Evolutionary conservation across 2,113 vertebrate genomes (phyloP).

Genomic region (Percopsis transmontana): DNA sequence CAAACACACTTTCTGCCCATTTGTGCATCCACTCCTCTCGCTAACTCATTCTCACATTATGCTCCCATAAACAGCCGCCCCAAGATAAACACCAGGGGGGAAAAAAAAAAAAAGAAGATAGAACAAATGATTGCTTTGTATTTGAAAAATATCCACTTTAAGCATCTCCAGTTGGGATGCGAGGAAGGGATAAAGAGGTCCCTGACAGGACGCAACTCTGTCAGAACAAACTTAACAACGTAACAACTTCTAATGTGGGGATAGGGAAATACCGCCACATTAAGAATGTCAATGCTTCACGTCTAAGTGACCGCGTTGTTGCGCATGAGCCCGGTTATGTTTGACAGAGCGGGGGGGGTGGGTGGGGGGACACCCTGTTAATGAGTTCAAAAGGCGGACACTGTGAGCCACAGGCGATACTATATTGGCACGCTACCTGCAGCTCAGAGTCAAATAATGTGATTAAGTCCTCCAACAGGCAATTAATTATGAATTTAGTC

Average conservation of each 20-base stretch:
- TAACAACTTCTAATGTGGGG: slow-evolving; percentile 42
- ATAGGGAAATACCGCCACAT: too few relatives aligned
- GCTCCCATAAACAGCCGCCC: slow-evolving; percentile 37
- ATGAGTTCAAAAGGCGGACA: slow-evolving; percentile 58
- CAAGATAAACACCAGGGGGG: background rate
- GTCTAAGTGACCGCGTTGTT: too few relatives aligned
- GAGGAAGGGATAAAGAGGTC: slow-evolving; percentile 28
- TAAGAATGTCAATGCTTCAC: background rate
- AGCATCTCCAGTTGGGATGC: background rate
- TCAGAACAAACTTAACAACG: slow-evolving; percentile 53
- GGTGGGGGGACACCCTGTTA: slow-evolving; percentile 50
- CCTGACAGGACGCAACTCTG: slow-evolving; percentile 65
- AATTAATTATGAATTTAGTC: slow-evolving; percentile 78
- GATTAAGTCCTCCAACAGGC: slow-evolving; percentile 72
- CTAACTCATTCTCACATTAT: too few relatives aligned
- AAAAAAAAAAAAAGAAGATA: slow-evolving; percentile 42
- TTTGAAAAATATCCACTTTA: slow-evolving; percentile 1
- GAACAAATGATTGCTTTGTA: slow-evolving; percentile 30
- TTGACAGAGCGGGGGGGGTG: background rate
- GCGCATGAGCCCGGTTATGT: background rate
- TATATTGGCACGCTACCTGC: slow-evolving; percentile 64
- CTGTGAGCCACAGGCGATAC: slow-evolving; percentile 62
- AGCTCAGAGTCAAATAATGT: slow-evolving; percentile 67
- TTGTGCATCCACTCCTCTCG: slow-evolving; percentile 11
- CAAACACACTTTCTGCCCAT: background rate